Conservation (phyloP, 2,113 vertebrate species). For the Ceyx melanurus region DNA sequence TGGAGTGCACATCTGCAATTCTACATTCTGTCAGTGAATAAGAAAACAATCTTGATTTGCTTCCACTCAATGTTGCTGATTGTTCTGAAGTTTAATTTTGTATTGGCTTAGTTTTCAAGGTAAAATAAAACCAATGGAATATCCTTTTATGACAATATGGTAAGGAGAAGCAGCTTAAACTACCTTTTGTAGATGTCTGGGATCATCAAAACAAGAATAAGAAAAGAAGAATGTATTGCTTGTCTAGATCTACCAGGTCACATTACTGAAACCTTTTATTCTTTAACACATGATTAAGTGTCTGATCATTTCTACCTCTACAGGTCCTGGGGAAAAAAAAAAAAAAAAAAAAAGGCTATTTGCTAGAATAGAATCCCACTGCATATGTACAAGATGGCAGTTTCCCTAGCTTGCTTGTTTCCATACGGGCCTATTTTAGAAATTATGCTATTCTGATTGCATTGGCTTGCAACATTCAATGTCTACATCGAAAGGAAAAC, state of each 20-base stretch:
- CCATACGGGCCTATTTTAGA: background rate
- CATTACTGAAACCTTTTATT: background rate
- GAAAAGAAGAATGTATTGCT: background rate
- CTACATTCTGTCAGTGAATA: background rate
- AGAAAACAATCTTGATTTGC: background rate
- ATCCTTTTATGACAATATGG: background rate
- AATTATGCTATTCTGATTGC: fast-evolving
- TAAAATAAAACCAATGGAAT: background rate
- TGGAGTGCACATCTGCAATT: background rate
- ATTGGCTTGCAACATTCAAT: background rate
- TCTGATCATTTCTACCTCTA: background rate
- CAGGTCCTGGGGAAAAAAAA: background rate
- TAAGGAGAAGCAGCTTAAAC: background rate
- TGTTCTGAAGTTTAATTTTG: background rate
- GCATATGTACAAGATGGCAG: background rate
- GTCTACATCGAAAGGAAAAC: background rate
- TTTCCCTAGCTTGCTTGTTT: background rate
- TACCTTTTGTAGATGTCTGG: background rate
- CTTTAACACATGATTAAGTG: background rate
- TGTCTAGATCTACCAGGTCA: background rate
- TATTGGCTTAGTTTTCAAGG: background rate
- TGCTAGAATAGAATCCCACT: background rate
- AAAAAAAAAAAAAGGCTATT: background rate
- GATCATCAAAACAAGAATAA: background rate
- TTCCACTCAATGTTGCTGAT: background rate